These are phyloP conservation scores for Pteria penguin DNA, from an alignment of 2,888 invertebrate species.

Conservation along the genomic window DNA sequence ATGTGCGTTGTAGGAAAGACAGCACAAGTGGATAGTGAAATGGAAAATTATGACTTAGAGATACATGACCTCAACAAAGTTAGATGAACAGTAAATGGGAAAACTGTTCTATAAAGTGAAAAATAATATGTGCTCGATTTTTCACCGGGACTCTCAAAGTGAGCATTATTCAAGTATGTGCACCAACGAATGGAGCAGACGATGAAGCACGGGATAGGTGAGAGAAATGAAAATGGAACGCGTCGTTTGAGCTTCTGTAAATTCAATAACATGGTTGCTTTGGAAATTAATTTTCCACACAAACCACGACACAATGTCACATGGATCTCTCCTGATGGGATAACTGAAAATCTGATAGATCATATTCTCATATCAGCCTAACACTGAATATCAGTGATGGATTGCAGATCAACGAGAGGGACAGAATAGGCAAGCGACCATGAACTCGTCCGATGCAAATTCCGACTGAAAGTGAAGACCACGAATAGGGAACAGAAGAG, in stretches of 20 bases:
- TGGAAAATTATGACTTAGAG: no score
- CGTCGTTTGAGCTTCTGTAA: slow-evolving; percentile 41
- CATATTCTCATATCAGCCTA: slow-evolving; percentile 32
- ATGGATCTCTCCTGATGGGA: slow-evolving; percentile 46
- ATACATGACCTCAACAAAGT: no score
- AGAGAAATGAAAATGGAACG: slow-evolving; percentile 45
- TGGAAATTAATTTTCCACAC: slow-evolving; percentile 38
- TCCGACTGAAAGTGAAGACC: slow-evolving; percentile 5
- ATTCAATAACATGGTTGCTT: slow-evolving; percentile 41
- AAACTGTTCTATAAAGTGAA: no score
- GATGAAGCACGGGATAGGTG: slow-evolving; percentile 39
- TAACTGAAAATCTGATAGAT: slow-evolving; percentile 43
- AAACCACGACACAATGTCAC: slow-evolving; percentile 29
- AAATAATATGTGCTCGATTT: slow-evolving; percentile 34
- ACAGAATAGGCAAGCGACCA: slow-evolving; percentile 30
- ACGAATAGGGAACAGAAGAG: not conserved
- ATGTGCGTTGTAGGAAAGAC: no score
- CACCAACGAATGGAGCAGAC: slow-evolving; percentile 35
- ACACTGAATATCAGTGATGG: slow-evolving; percentile 26
- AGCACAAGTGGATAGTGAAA: no score
- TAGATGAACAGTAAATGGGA: no score
- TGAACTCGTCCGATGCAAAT: slow-evolving; percentile 11
- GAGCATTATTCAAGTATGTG: slow-evolving; percentile 39
- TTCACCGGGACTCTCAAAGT: not conserved
- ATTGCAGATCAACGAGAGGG: slow-evolving; percentile 26